Conservation (phyloP, 2,888 invertebrate genomes). For the Scaeva pyrastri region DNA sequence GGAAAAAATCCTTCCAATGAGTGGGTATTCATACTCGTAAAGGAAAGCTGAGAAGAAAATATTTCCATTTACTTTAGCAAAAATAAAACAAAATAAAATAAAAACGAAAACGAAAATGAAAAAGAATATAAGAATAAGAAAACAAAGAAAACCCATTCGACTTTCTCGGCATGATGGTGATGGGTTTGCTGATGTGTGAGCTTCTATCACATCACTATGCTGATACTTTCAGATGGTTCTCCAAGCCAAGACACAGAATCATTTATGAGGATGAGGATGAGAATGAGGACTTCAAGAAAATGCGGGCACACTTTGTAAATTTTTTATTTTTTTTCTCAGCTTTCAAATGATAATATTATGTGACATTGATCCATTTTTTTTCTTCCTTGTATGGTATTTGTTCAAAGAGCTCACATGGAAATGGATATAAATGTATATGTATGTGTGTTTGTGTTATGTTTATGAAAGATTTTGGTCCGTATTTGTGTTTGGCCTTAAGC, state of each 20-base stretch:
- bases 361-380: conserved; percentile 66
- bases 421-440: no score
- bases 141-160: conserved; percentile 46
- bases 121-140: no score
- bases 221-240: background rate
- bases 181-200: conserved; percentile 2
- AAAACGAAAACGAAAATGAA: no score
- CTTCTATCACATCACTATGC: conserved; percentile 59
- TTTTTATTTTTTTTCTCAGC: conserved; percentile 57
- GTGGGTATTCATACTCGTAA: conserved; percentile 1
- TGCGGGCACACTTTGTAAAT: conserved; percentile 39
- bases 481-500: conserved; percentile 8
- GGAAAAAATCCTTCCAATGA: conserved; percentile 26
- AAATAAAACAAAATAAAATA: background rate
- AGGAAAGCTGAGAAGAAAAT: conserved; percentile 20
- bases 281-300: conserved; percentile 18
- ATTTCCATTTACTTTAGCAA: conserved; percentile 15
- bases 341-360: conserved; percentile 62
- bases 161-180: conserved; percentile 16
- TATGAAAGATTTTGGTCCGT: background rate
- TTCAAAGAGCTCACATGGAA: background rate
- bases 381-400: conserved; percentile 10
- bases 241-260: conserved; percentile 49
- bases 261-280: conserved; percentile 30
- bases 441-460: background rate